Base-by-base conservation (phyloP, 92 coral and sea anemone species). In the Porites evermanni region DNA sequence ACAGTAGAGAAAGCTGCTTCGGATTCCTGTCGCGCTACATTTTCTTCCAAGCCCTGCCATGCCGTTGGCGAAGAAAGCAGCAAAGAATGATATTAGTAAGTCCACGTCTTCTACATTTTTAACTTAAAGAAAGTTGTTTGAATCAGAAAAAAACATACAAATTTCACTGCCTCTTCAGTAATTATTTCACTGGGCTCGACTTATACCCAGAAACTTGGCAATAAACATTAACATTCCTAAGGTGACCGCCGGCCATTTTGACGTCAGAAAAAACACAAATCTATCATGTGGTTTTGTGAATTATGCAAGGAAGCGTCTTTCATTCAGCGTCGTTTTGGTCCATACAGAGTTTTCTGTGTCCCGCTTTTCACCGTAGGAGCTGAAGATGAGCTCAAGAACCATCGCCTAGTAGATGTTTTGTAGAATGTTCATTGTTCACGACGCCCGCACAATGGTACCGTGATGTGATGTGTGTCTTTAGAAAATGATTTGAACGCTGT, bases 61-160 rank as follows among this genome's bases (percentile, higher is more conserved):
- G 87, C 87, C 87, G 80, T 53, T 83, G 38, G 73, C 88, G 89
- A 92, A 92, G 95, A 92, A 92, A 86, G 85, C 84, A 82, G 88
- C 95, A 75, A 92, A 92, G 86, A 92, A 89, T 87, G 95, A 92
- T 75, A 72, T 89, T 16, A 89, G 95, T 92, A 69, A 89, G 95
- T 92, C 26, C 2, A 21, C 14, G 51, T 52, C 50, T 12, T 63
- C 64, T 61, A 7, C 66, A 53, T 24, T 61, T 26, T 13, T 7
- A 18, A 9, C n/a, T 5, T 21, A 13, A 52, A 26, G 23, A 50
- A 7, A 20, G 66, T 69, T 6, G 64, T 20, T 44, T 75, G 13
- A 23, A 19, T 10, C 20, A 18, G 72, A 81, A 47, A 3, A 54
- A 69, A 38, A 24, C 75, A 19, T 32, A 16, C 47, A 47, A 58